A percentile compares a stretch with the other conserved stretches of the same genome.
Evolutionary conservation across 1,140 invertebrate genomes (phyloP).

Genomic region (Drosophila equinoxialis): DNA sequence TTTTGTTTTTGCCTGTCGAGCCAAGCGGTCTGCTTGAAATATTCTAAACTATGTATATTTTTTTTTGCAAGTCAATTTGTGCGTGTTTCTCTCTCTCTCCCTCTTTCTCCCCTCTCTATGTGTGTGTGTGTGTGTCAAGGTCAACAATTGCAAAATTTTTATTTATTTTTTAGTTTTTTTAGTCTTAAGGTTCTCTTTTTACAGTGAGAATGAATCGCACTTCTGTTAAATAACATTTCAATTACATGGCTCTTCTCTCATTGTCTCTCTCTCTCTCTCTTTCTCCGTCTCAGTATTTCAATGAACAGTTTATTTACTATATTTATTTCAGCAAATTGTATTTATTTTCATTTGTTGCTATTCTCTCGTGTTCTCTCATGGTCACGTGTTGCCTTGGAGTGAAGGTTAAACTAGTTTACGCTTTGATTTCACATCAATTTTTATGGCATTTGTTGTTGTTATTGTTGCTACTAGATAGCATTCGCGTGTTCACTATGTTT

Average conservation of each 20-base stretch:
- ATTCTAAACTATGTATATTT: not conserved
- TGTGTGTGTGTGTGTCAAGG: conserved; percentile 7
- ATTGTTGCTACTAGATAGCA: conserved; percentile 17
- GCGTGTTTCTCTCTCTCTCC: not conserved
- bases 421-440: conserved; percentile 78
- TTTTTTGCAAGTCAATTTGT: not conserved
- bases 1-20: not conserved
- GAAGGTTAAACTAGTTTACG: conserved; percentile 73
- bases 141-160: not conserved
- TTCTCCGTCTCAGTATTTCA: too few species aligned
- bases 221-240: not conserved
- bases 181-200: not conserved
- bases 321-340: conserved; percentile 13
- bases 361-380: conserved; percentile 38
- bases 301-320: conserved; percentile 18
- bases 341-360: conserved; percentile 10
- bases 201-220: not conserved
- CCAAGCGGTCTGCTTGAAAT: not conserved
- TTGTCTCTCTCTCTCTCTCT: too few species aligned
- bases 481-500: conserved; percentile 7
- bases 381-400: conserved; percentile 59
- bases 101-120: not conserved
- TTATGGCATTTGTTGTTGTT: conserved; percentile 17
- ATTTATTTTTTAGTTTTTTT: not conserved
- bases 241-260: not conserved